phyloP scores from a whole-genome alignment of 2,888 invertebrate genomes.

The Drosophila falleni region DNA sequence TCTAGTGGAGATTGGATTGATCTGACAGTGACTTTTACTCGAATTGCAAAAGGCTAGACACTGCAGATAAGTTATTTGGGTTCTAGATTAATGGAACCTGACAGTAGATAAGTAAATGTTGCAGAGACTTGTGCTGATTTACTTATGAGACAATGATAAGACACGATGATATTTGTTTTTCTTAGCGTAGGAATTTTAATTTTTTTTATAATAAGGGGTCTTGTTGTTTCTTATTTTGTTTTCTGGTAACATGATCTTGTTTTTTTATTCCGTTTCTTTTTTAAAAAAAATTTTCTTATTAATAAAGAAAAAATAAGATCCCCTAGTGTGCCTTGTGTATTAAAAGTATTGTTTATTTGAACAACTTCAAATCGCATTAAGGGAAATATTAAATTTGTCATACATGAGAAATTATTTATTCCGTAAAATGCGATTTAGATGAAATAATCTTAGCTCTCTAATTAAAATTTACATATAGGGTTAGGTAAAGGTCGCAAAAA shows the following conservation, averaged over 20 bases:
- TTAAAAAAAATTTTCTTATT: background rate
- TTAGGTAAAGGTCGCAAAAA: background rate
- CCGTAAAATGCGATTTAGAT: background rate
- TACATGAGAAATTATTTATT: background rate
- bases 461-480: background rate
- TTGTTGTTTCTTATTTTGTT: background rate
- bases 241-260: background rate
- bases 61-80: constrained; percentile 36
- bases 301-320: no score
- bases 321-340: background rate
- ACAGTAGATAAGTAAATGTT: constrained; percentile 37
- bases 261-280: background rate
- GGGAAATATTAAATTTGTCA: background rate
- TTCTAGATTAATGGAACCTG: constrained; percentile 19
- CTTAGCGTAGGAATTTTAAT: no score
- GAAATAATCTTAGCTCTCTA: background rate
- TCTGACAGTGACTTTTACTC: constrained; percentile 28
- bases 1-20: background rate
- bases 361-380: background rate
- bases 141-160: constrained; percentile 15
- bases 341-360: background rate
- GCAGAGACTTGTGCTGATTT: constrained; percentile 25
- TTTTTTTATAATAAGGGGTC: no score
- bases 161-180: constrained; percentile 1
- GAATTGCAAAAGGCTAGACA: constrained; percentile 64